A percentile compares a stretch with the other conserved stretches of the same genome.
Conservation (phyloP, 2,888 invertebrate species). For the Nudaria mundana region DNA sequence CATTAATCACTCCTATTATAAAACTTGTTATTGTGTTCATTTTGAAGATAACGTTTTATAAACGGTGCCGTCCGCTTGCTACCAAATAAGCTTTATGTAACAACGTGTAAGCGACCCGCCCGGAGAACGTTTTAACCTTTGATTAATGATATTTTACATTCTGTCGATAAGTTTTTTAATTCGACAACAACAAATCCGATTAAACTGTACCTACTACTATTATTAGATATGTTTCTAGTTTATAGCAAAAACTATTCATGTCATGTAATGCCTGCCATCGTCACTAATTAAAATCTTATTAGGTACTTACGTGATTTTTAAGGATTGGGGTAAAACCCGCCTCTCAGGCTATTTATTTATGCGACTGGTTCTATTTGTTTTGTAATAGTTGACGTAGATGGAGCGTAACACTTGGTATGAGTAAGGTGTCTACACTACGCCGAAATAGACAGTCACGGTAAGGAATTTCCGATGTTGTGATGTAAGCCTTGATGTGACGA, state of each 20-base stretch:
- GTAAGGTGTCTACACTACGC: constrained; percentile 10
- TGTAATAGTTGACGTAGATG: constrained; percentile 5
- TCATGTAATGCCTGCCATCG: background rate
- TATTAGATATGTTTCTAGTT: constrained; percentile 17
- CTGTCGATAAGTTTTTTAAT: constrained; percentile 28
- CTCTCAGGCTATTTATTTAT: no score
- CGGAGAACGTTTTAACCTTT: constrained; percentile 52
- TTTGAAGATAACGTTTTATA: constrained; percentile 79
- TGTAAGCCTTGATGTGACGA: constrained; percentile 30
- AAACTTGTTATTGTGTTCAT: constrained; percentile 80
- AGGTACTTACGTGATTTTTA: no score
- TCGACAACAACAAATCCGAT: constrained; percentile 52
- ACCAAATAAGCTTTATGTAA: constrained; percentile 78
- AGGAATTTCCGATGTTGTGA: constrained; percentile 54
- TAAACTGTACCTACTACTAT: constrained; percentile 27
- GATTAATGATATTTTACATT: constrained; percentile 59
- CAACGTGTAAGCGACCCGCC: constrained; percentile 67
- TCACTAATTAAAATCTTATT: no score
- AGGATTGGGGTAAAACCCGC: constrained; percentile 27
- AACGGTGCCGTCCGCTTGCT: constrained; percentile 76
- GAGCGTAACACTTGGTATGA: constrained; percentile 3
- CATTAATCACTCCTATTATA: constrained; percentile 80
- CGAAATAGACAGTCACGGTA: constrained; percentile 48
- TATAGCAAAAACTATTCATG: constrained; percentile 15
- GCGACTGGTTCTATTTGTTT: constrained; percentile 17